These are phyloP conservation scores for Trogon surrucura DNA, from an alignment of 2,113 vertebrate genomes.

Conservation along the genomic window DNA sequence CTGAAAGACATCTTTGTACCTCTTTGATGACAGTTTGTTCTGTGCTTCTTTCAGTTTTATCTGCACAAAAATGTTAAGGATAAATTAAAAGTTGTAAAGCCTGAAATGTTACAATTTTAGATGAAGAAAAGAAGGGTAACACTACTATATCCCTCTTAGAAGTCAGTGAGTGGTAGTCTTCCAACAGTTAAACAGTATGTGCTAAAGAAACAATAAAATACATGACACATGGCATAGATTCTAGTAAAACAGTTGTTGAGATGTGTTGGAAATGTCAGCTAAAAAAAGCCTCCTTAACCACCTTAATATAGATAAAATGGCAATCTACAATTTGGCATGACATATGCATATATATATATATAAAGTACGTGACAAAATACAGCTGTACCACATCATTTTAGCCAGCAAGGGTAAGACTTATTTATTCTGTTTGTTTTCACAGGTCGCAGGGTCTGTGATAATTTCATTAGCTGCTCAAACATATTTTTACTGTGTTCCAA, in stretches of 20 bases:
- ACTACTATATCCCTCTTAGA: not conserved
- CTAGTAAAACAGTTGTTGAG: constrained; percentile 39
- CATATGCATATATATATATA: not conserved
- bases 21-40: not conserved
- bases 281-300: constrained; percentile 45
- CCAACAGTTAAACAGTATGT: constrained; percentile 1
- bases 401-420: constrained; percentile 3
- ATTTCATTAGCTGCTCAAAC: constrained; percentile 55
- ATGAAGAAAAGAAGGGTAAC: not conserved
- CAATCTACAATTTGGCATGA: constrained; percentile 33
- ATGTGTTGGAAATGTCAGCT: constrained; percentile 55
- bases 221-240: not conserved
- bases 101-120: not conserved
- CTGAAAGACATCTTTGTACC: not conserved
- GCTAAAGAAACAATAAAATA: constrained; percentile 10
- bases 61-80: not conserved
- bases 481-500: constrained; percentile 33
- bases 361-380: not conserved
- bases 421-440: constrained; percentile 16
- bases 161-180: not conserved
- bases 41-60: not conserved
- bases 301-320: constrained; percentile 41
- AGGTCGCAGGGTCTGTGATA: constrained; percentile 10
- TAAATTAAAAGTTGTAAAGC: not conserved
- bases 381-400: constrained; percentile 40